Conservation (phyloP, 2,113 vertebrate species). For the Melanotaenia duboulayi region DNA sequence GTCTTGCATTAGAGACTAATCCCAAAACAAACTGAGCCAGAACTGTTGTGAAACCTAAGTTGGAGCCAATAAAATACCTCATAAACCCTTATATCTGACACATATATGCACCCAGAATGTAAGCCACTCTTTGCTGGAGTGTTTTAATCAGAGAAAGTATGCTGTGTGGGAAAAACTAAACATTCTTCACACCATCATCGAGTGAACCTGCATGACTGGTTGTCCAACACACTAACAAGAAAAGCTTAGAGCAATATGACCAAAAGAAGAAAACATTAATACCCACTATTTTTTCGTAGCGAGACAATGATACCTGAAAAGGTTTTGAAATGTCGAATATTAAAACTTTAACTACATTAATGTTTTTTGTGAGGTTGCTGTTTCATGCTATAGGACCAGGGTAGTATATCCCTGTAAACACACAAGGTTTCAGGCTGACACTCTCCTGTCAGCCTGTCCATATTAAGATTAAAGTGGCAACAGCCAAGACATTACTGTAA, state of each 20-base stretch:
- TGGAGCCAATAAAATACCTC: neutral
- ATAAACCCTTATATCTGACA: neutral
- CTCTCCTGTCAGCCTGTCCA: slow-evolving; percentile 25
- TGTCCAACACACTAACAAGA: neutral
- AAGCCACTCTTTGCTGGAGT: too few species aligned
- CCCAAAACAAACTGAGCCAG: neutral
- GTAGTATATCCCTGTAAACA: neutral
- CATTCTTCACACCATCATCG: too few species aligned
- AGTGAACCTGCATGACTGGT: neutral
- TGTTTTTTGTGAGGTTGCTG: neutral
- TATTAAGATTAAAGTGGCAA: slow-evolving; percentile 51
- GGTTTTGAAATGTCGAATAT: neutral
- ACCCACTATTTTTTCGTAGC: too few species aligned
- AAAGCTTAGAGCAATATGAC: neutral
- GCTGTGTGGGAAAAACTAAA: too few species aligned
- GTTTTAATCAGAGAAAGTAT: too few species aligned
- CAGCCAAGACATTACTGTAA: slow-evolving; percentile 69
- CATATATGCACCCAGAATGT: too few species aligned
- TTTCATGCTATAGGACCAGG: neutral
- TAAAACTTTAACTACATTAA: neutral
- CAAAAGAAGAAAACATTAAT: neutral
- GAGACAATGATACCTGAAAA: too few species aligned
- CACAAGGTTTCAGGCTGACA: slow-evolving; percentile 10
- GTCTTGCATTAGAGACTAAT: neutral
- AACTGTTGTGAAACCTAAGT: neutral